phyloP scores from a whole-genome alignment of 2,888 invertebrate genomes.

The Philereme transversata region DNA sequence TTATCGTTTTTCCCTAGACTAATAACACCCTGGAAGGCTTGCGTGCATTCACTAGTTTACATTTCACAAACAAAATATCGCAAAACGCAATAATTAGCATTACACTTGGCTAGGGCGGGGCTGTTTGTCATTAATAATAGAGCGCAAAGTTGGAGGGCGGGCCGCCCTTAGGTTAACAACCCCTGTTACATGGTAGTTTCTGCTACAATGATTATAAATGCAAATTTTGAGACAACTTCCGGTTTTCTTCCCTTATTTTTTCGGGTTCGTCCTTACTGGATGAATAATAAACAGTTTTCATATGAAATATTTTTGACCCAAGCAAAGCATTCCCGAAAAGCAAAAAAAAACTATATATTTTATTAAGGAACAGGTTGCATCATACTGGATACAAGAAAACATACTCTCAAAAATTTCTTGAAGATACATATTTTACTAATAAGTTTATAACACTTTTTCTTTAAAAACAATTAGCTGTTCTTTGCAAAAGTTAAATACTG shows the following conservation, averaged over 20 bases:
- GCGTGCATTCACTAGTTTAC: conserved; percentile 53
- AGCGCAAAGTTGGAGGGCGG: conserved; percentile 75
- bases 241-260: conserved; percentile 6
- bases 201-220: conserved; percentile 49
- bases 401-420: no score
- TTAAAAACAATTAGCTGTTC: no score
- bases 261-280: background rate
- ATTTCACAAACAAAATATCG: conserved; percentile 73
- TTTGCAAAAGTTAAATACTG: no score
- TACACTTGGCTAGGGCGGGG: conserved; percentile 70
- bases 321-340: no score
- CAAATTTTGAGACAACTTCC: conserved; percentile 47
- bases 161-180: conserved; percentile 77
- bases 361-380: no score
- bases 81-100: conserved; percentile 78
- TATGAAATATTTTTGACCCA: background rate
- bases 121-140: conserved; percentile 81
- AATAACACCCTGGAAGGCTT: conserved; percentile 48
- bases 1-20: conserved; percentile 53
- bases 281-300: background rate
- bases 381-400: no score
- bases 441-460: no score
- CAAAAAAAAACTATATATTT: no score
- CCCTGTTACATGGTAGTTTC: conserved; percentile 69
- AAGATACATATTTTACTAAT: no score